Evolutionary conservation across 2,113 vertebrate genomes (phyloP).

Genomic region (Alouatta palliata): DNA sequence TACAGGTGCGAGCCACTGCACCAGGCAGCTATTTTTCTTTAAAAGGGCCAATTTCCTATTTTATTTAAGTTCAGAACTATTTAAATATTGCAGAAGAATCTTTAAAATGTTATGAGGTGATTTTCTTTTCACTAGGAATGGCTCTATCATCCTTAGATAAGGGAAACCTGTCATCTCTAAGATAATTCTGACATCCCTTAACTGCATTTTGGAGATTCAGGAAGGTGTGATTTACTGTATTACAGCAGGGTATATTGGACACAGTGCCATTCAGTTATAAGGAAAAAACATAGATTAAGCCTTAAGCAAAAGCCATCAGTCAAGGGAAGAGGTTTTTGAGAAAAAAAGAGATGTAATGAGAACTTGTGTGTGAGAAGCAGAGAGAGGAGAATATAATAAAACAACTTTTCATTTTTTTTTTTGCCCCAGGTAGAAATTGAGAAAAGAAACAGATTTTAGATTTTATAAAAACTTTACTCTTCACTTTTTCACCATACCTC

Average conservation of each 20-base stretch:
- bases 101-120: background rate
- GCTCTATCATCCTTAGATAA: conserved; percentile 29
- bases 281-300: background rate
- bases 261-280: background rate
- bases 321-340: background rate
- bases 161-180: conserved; percentile 1
- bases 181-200: conserved; percentile 25
- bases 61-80: background rate
- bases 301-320: conserved; percentile 17
- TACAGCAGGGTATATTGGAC: background rate
- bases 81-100: conserved; percentile 17
- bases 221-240: conserved; percentile 18
- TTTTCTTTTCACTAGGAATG: background rate
- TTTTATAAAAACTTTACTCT: conserved; percentile 48
- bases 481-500: background rate
- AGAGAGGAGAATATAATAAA: background rate
- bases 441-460: conserved; percentile 24
- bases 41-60: background rate
- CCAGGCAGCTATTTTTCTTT: background rate
- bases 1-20: too few species aligned
- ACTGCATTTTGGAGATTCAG: background rate
- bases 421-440: background rate
- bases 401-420: background rate
- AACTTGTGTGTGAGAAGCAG: conserved; percentile 10
- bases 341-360: conserved; percentile 18